Evolutionary conservation across 2,888 invertebrate species (phyloP).

Genomic region (Rhabditoides inermis): DNA sequence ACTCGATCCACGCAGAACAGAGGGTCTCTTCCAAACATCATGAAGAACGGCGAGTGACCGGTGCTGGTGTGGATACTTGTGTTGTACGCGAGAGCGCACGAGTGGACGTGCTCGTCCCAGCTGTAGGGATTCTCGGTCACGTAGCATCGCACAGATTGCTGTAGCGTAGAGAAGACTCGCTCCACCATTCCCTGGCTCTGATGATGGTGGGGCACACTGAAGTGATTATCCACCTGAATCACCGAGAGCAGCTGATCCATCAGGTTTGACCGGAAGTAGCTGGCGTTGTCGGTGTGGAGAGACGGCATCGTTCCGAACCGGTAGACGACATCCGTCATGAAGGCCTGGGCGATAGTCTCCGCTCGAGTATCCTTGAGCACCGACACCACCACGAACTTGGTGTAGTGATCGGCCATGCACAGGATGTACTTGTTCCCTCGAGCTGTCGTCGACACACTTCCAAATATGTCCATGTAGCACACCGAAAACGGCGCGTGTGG

Average conservation of each 20-base stretch:
- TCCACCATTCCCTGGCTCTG: slow-evolving; percentile 38
- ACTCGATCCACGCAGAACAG: slow-evolving; percentile 12
- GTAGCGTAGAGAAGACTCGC: slow-evolving; percentile 16
- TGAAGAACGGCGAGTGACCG: slow-evolving; percentile 14
- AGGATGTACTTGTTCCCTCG: slow-evolving; percentile 12
- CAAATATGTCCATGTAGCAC: slow-evolving; percentile 15
- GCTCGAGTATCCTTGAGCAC: slow-evolving; percentile 47
- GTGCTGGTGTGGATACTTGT: slow-evolving; percentile 13
- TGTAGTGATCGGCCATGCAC: slow-evolving; percentile 8
- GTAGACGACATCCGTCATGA: slow-evolving; percentile 22
- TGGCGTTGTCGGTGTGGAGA: slow-evolving; percentile 37
- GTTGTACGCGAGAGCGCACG: slow-evolving; percentile 15
- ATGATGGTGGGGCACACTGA: slow-evolving; percentile 19
- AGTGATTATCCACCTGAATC: slow-evolving; percentile 14
- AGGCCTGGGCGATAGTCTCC: slow-evolving; percentile 38
- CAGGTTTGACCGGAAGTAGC: slow-evolving; percentile 16
- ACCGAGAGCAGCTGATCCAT: slow-evolving; percentile 14
- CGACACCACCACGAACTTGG: slow-evolving; percentile 28
- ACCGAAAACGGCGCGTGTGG: slow-evolving; percentile 5
- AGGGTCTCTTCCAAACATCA: slow-evolving; percentile 17
- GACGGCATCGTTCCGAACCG: slow-evolving; percentile 23
- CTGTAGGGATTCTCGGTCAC: slow-evolving; percentile 7
- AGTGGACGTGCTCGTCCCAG: slow-evolving; percentile 10
- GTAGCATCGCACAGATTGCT: slow-evolving; percentile 12
- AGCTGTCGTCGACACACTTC: slow-evolving; percentile 8